Percentiles rank a stretch among this genome's conserved stretches.
Conservation (phyloP, 2,888 invertebrate genomes). For the Laothoe populi region DNA sequence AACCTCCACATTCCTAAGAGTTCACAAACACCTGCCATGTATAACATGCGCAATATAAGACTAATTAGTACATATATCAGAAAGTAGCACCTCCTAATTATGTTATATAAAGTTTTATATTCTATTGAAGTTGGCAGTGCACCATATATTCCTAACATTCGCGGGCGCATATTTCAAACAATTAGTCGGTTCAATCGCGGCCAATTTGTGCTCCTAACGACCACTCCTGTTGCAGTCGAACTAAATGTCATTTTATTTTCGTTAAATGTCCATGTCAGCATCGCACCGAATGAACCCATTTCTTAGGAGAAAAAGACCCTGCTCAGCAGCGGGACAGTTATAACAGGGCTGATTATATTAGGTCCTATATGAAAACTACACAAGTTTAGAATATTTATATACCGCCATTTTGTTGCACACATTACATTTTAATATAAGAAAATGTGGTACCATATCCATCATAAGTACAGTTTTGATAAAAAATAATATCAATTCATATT, state of each 20-base stretch:
- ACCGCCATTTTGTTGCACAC: no score
- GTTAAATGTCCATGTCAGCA: not conserved
- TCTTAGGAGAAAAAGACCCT: no score
- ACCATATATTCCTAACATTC: conserved; percentile 59
- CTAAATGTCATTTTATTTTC: not conserved
- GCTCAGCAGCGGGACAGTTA: no score
- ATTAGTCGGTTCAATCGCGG: conserved; percentile 71
- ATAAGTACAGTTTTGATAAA: no score
- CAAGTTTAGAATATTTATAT: no score
- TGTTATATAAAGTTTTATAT: conserved; percentile 14
- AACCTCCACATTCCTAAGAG: no score
- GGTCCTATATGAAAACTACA: no score
- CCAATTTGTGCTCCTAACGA: conserved; percentile 64
- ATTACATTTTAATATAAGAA: no score
- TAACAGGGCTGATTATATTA: no score
- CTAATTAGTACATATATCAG: not conserved
- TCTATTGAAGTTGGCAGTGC: conserved; percentile 8
- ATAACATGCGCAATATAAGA: not conserved
- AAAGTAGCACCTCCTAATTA: not conserved
- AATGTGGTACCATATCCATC: no score
- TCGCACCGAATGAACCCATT: no score
- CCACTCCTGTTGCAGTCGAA: conserved; percentile 45
- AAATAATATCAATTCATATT: no score
- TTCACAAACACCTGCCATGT: not conserved
- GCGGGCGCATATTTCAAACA: conserved; percentile 67